Evolutionary conservation across 2,113 vertebrate genomes (phyloP).

Genomic region (Leuciscus idus): DNA sequence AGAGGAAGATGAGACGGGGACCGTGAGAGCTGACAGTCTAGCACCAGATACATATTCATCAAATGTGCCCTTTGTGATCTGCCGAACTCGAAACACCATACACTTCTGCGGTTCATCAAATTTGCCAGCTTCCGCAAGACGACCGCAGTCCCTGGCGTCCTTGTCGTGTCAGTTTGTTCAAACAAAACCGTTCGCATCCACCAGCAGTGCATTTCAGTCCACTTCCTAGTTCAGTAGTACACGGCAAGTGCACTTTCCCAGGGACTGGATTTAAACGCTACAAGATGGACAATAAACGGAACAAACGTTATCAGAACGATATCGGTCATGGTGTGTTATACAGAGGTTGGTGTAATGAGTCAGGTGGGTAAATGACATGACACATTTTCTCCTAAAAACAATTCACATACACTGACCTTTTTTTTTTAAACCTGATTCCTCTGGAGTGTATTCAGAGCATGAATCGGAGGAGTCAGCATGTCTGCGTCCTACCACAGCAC

Average conservation of each 20-base stretch:
- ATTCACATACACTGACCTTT: neutral
- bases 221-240: neutral
- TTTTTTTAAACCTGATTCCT: slow-evolving; percentile 55
- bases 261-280: neutral
- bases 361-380: neutral
- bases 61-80: slow-evolving; percentile 24
- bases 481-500: slow-evolving; percentile 68
- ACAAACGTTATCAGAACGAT: neutral
- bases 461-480: slow-evolving; percentile 74
- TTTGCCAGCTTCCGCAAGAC: neutral
- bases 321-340: neutral
- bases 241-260: neutral
- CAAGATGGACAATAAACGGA: neutral
- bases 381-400: neutral
- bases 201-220: neutral
- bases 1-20: neutral
- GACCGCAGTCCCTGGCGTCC: neutral
- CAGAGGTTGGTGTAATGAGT: neutral
- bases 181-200: neutral
- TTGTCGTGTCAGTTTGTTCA: neutral
- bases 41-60: slow-evolving; percentile 44
- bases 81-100: neutral
- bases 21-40: slow-evolving; percentile 22
- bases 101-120: slow-evolving; percentile 20
- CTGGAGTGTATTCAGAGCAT: slow-evolving; percentile 71